These are phyloP conservation scores for Actinostola sp. DNA, from an alignment of 92 coral and sea anemone genomes.

Conservation along the genomic window DNA sequence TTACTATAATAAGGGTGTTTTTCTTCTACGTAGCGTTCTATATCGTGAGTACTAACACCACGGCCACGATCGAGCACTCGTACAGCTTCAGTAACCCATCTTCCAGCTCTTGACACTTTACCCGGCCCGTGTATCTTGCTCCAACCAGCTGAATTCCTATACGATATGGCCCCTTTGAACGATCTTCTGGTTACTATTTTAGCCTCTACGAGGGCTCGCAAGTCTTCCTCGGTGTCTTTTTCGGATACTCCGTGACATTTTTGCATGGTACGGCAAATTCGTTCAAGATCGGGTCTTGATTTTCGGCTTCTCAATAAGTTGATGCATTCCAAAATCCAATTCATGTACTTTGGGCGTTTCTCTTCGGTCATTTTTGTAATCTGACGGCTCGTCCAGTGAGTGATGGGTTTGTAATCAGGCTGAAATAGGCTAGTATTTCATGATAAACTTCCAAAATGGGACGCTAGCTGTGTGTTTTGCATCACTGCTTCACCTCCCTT, in stretches of 20 bases:
- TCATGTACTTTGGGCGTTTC: conserved; percentile 94
- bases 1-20: conserved; percentile 95
- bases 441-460: conserved; percentile 10
- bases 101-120: conserved; percentile 86
- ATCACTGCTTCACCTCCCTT: too few relatives aligned
- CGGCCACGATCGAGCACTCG: conserved; percentile 93
- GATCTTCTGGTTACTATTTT: conserved; percentile 94
- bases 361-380: conserved; percentile 70
- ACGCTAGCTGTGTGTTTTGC: conserved; percentile 34
- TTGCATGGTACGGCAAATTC: conserved; percentile 97
- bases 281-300: conserved; percentile 98
- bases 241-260: conserved; percentile 97
- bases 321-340: conserved; percentile 99
- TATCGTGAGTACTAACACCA: conserved; percentile 86
- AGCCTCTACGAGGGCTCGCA: conserved; percentile 85
- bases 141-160: conserved; percentile 94
- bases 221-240: conserved; percentile 89
- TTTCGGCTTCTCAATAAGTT: conserved; percentile 97
- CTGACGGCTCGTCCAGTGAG: background rate
- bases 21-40: conserved; percentile 85
- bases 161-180: conserved; percentile 97
- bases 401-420: conserved; percentile 12
- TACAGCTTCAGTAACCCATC: conserved; percentile 98
- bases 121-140: conserved; percentile 80
- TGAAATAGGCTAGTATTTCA: conserved; percentile 6